Conservation (phyloP, 2,113 vertebrate genomes). For the Nothoprocta perdicaria region DNA sequence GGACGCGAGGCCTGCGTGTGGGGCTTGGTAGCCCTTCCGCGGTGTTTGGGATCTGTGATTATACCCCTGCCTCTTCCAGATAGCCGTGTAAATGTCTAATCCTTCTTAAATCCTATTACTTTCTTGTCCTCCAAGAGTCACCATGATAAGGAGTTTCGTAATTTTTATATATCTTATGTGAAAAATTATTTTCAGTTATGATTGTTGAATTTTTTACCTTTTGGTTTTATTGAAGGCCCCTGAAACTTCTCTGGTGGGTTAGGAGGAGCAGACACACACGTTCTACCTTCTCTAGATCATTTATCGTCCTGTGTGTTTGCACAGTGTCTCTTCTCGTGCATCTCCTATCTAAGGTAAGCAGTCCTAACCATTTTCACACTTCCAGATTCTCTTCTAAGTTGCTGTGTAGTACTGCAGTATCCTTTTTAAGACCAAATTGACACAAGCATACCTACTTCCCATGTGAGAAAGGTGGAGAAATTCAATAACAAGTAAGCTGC, state of each 20-base stretch:
- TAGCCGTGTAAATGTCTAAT: constrained; percentile 33
- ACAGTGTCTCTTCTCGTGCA: background rate
- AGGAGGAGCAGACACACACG: background rate
- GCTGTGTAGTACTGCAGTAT: background rate
- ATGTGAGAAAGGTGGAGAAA: background rate
- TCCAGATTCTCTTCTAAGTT: background rate
- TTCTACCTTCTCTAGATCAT: background rate
- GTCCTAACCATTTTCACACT: background rate
- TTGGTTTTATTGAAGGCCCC: background rate
- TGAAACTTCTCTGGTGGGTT: background rate
- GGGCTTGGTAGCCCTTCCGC: background rate
- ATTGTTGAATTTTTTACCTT: background rate
- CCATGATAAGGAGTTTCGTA: background rate
- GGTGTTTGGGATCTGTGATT: constrained; percentile 26
- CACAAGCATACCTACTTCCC: background rate
- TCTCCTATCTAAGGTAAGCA: background rate
- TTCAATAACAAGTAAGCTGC: background rate
- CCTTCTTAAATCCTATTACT: constrained; percentile 43
- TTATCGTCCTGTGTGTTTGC: fast-evolving
- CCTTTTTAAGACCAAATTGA: background rate
- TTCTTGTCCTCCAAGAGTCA: background rate
- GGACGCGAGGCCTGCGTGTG: background rate
- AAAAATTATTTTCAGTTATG: background rate
- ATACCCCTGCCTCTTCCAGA: constrained; percentile 9
- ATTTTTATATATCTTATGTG: background rate